Conservation (phyloP, 2,113 vertebrate genomes). For the Ammodytes dubius region DNA sequence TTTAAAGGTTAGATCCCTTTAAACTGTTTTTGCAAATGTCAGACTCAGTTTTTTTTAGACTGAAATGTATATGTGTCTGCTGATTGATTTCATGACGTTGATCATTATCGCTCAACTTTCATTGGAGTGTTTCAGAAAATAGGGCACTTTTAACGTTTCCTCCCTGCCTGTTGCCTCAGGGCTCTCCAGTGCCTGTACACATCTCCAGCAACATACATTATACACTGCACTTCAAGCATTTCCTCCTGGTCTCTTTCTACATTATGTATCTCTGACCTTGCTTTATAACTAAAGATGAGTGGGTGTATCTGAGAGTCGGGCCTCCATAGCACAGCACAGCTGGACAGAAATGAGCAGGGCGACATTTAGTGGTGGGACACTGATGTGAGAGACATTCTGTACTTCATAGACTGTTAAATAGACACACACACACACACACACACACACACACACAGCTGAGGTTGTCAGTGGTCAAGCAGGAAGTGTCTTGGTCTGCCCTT, state of each 20-base stretch:
- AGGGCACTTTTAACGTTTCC: slow-evolving; percentile 62
- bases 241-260: slow-evolving; percentile 36
- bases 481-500: slow-evolving; percentile 51
- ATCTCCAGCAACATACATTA: slow-evolving; percentile 66
- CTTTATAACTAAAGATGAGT: slow-evolving; percentile 33
- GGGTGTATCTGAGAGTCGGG: slow-evolving; percentile 4
- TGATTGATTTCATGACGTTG: not conserved
- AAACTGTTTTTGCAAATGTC: slow-evolving; percentile 74
- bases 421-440: slow-evolving; percentile 3
- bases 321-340: slow-evolving; percentile 19
- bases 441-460: slow-evolving; percentile 14
- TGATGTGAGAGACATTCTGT: slow-evolving; percentile 30
- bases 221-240: slow-evolving; percentile 51
- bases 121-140: slow-evolving; percentile 68
- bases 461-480: slow-evolving; percentile 51
- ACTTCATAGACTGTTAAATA: not conserved
- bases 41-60: slow-evolving; percentile 35
- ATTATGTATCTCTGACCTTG: slow-evolving; percentile 60
- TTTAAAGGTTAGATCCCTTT: slow-evolving; percentile 76
- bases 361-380: slow-evolving; percentile 19
- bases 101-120: slow-evolving; percentile 43
- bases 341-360: slow-evolving; percentile 22
- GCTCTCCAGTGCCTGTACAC: slow-evolving; percentile 40
- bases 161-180: slow-evolving; percentile 54
- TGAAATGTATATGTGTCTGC: not conserved